Conservation (phyloP, 2,888 invertebrate species). For the Pachycephus smyrnensis region DNA sequence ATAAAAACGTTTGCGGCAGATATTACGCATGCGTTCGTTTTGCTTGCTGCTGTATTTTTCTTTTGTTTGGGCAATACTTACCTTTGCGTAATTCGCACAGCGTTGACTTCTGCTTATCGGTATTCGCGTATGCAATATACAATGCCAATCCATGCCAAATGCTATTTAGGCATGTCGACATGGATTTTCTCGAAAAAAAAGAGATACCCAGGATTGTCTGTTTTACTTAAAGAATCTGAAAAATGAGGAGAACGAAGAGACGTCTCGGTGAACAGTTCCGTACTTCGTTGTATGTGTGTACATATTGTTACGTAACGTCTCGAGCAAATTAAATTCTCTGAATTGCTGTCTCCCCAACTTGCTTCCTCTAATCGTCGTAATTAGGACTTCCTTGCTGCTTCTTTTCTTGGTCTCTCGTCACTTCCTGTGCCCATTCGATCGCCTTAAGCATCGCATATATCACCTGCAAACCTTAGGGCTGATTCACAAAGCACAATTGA, state of each 20-base stretch:
- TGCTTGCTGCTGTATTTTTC: background rate
- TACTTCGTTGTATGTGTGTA: background rate
- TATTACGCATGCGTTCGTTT: background rate
- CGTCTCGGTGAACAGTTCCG: background rate
- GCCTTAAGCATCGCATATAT: background rate
- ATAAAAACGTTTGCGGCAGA: background rate
- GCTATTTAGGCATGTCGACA: background rate
- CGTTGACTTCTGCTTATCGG: background rate
- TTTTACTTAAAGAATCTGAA: background rate
- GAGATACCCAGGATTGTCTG: background rate
- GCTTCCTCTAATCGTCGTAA: slow-evolving; percentile 21
- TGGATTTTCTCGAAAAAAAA: background rate
- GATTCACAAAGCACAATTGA: background rate
- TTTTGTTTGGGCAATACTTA: background rate
- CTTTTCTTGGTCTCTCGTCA: slow-evolving; percentile 11
- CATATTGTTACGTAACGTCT: background rate
- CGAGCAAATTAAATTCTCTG: background rate
- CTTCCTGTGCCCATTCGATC: slow-evolving; percentile 25
- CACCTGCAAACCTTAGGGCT: background rate
- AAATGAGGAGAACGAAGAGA: background rate
- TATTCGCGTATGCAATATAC: background rate
- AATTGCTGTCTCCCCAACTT: background rate
- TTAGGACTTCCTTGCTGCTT: slow-evolving; percentile 29
- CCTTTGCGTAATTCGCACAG: background rate
- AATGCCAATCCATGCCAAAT: background rate